Evolutionary conservation across 1,140 invertebrate genomes (phyloP).

Genomic region (Bombus confusus): DNA sequence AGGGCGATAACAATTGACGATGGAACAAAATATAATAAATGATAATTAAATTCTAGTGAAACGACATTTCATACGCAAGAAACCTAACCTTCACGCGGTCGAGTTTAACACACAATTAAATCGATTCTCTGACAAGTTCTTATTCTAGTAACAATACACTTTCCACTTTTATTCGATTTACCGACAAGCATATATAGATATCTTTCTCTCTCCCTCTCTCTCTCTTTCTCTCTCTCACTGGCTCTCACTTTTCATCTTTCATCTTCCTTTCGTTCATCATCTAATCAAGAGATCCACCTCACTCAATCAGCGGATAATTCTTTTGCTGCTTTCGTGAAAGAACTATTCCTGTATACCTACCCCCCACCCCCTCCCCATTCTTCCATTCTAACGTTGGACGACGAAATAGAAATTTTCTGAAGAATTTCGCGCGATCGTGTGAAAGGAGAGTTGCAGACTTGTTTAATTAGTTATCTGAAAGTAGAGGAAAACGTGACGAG

Average conservation of each 20-base stretch:
- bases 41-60: neutral
- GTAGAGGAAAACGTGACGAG: slow-evolving; percentile 45
- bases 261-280: slow-evolving; percentile 33
- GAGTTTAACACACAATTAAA: slow-evolving; percentile 7
- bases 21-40: neutral
- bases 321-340: neutral
- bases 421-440: slow-evolving; percentile 67
- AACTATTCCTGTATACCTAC: neutral
- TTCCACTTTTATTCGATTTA: slow-evolving; percentile 28
- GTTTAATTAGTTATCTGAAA: slow-evolving; percentile 72
- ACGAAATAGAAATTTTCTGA: slow-evolving; percentile 51
- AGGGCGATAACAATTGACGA: neutral
- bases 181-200: neutral
- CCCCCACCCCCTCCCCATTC: too few relatives aligned
- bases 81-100: neutral
- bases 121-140: neutral
- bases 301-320: neutral
- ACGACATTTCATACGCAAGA: neutral
- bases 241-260: slow-evolving; percentile 39
- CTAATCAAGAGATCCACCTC: neutral
- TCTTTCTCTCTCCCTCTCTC: neutral
- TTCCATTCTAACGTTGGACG: neutral
- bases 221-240: neutral
- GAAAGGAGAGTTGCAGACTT: slow-evolving; percentile 66
- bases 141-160: slow-evolving; percentile 63